These are phyloP conservation scores for Antedon mediterranea DNA, from an alignment of 53 echinoderm and acorn worm species.

Conservation along the genomic window DNA sequence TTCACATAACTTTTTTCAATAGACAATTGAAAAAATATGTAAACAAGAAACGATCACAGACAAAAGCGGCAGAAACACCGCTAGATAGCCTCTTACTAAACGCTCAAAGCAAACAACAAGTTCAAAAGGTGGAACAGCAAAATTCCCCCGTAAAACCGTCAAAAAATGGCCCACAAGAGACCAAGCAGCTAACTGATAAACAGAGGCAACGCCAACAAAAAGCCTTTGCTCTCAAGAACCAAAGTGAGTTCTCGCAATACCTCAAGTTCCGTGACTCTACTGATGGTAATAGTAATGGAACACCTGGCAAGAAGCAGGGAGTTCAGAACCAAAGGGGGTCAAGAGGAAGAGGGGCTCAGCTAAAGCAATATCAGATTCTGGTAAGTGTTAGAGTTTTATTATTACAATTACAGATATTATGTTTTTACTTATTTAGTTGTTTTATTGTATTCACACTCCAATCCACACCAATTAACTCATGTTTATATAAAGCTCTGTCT, in stretches of 20 bases:
- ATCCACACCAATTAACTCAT: no score
- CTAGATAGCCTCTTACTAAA: not conserved
- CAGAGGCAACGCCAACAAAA: slow-evolving; percentile 50
- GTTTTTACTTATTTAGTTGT: no score
- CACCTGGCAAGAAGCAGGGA: slow-evolving; percentile 11
- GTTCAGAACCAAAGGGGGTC: slow-evolving; percentile 12
- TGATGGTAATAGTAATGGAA: not conserved
- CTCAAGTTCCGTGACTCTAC: slow-evolving; percentile 32
- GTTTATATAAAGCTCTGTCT: no score
- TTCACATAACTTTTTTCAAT: not conserved
- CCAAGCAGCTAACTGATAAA: slow-evolving; percentile 5
- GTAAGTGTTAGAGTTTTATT: no score
- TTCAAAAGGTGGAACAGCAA: not conserved
- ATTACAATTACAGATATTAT: no score
- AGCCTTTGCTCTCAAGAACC: slow-evolving; percentile 42
- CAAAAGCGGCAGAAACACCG: slow-evolving; percentile 13
- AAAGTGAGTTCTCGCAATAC: slow-evolving; percentile 43
- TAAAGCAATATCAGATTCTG: slow-evolving; percentile 35
- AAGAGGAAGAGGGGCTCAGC: slow-evolving; percentile 22
- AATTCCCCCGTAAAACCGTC: not conserved
- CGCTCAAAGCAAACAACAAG: not conserved
- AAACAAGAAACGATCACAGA: slow-evolving; percentile 29
- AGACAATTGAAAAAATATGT: slow-evolving; percentile 33
- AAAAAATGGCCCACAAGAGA: slow-evolving; percentile 2
- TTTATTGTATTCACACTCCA: no score